These are phyloP conservation scores for Sprattus sprattus DNA, from an alignment of 2,113 vertebrate species.

Conservation along the genomic window DNA sequence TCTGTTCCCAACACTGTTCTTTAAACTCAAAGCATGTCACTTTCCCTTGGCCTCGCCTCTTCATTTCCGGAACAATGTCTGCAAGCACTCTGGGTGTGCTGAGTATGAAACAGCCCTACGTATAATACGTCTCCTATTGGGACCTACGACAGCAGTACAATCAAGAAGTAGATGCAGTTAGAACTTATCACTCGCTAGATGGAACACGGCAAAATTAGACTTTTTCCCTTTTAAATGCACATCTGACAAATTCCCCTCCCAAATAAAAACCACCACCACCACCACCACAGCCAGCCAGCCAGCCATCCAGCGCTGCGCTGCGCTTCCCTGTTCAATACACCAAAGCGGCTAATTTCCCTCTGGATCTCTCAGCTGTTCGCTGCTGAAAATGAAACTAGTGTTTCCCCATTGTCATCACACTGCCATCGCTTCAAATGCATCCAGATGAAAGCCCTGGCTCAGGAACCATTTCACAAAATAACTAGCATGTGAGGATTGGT, in stretches of 20 bases:
- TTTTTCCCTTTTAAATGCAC: not conserved
- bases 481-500: not conserved
- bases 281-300: not conserved
- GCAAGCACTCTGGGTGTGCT: too few relatives aligned
- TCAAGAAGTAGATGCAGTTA: not conserved
- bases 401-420: slow-evolving; percentile 41
- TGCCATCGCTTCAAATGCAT: slow-evolving; percentile 24
- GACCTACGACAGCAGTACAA: not conserved
- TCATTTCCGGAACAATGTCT: too few relatives aligned
- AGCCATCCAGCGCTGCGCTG: slow-evolving; percentile 3
- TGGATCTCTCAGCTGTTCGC: slow-evolving; percentile 22
- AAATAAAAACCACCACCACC: not conserved
- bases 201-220: not conserved
- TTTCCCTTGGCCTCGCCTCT: too few relatives aligned
- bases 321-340: slow-evolving; percentile 37
- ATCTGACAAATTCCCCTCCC: not conserved
- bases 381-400: slow-evolving; percentile 39
- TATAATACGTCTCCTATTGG: too few relatives aligned
- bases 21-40: too few relatives aligned
- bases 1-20: too few relatives aligned
- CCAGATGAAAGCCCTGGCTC: slow-evolving; percentile 41
- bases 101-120: too few relatives aligned
- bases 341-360: slow-evolving; percentile 45
- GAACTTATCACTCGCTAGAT: not conserved
- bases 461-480: slow-evolving; percentile 24